phyloP scores from a whole-genome alignment of 2,113 vertebrate genomes.

The Oncorhynchus kisutch region DNA sequence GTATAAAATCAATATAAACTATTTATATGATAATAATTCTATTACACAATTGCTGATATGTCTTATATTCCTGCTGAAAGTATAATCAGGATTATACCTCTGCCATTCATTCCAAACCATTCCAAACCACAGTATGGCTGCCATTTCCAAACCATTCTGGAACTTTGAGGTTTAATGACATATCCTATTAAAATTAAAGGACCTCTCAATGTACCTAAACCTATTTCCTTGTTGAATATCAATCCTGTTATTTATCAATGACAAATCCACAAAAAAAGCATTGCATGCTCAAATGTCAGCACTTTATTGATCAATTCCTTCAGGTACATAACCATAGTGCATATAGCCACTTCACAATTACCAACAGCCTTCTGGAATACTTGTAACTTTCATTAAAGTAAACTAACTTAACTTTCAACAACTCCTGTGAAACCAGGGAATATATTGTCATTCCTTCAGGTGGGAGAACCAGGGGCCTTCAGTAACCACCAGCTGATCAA shows the following conservation, averaged over 20 bases:
- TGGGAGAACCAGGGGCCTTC: slow-evolving; percentile 3
- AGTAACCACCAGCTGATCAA: slow-evolving; percentile 6
- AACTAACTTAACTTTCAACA: slow-evolving; percentile 30
- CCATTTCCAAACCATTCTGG: too few relatives aligned
- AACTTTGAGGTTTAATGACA: too few relatives aligned
- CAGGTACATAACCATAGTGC: background rate
- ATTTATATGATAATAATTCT: too few relatives aligned
- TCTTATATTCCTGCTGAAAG: too few relatives aligned
- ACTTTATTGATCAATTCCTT: background rate
- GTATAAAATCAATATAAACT: too few relatives aligned
- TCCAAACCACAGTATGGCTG: too few relatives aligned
- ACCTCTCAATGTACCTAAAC: too few relatives aligned
- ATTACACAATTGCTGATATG: too few relatives aligned
- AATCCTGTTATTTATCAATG: too few relatives aligned
- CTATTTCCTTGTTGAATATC: background rate
- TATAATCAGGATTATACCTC: too few relatives aligned
- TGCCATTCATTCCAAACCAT: too few relatives aligned
- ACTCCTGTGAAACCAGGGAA: slow-evolving; percentile 38
- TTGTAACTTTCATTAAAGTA: background rate
- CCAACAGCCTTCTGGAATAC: background rate
- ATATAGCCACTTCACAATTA: background rate
- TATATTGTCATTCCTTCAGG: slow-evolving; percentile 14
- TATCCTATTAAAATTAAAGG: too few relatives aligned
- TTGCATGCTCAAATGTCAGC: background rate
- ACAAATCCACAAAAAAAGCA: background rate